Evolutionary conservation across 2,888 invertebrate species (phyloP), one percentile per base, ranked within the genome.

Genomic region (Ryuthela nishihirai): DNA sequence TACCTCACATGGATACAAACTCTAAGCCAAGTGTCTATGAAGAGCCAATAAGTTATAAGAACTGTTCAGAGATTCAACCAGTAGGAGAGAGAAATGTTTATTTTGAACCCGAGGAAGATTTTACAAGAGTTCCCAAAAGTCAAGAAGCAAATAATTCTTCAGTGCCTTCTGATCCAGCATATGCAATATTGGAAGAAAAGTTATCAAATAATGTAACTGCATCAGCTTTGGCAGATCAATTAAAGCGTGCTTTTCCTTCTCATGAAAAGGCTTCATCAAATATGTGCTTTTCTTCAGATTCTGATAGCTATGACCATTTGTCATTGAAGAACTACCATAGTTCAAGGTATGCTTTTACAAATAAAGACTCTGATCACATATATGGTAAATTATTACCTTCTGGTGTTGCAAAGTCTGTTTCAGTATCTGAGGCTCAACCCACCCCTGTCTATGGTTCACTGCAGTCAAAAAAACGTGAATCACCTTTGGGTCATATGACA

Each of bases 331-430:
- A 26, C 24, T 35, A 3, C 23, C 21, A 29, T 20, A 17, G 12
- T 17, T 12, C 39, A 39, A 39, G 39, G 21, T 32, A 24, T 21
- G 38, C 32, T n/a, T 32, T 18, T 10, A 32, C 43, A 18, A 10
- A 25, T 20, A 17, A 18, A 44, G n/a, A 38, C 23, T 25, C 20
- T 45, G 52, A 59, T 36, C 53, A 54, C 32, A 21, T 49, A 18
- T 60, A 54, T 53, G 54, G 53, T 12, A 54, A 49, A 23, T 32
- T 60, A 44, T 29, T 44, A 4, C n/a, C 39, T 18, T 54, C 47
- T n/a, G n/a, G n/a, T n/a, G n/a, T n/a, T 26, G 23, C 35, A 34
- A 48, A 20, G 15, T 40, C 39, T 24, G 25, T 26, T 20, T 18
- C n/a, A 36, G 39, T 38, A 6, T 17, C 29, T 23, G 40, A 29